Evolutionary conservation across 92 coral and sea anemone genomes (phyloP), one percentile per base, ranked within the genome.

Genomic region (Paragorgia papillata): DNA sequence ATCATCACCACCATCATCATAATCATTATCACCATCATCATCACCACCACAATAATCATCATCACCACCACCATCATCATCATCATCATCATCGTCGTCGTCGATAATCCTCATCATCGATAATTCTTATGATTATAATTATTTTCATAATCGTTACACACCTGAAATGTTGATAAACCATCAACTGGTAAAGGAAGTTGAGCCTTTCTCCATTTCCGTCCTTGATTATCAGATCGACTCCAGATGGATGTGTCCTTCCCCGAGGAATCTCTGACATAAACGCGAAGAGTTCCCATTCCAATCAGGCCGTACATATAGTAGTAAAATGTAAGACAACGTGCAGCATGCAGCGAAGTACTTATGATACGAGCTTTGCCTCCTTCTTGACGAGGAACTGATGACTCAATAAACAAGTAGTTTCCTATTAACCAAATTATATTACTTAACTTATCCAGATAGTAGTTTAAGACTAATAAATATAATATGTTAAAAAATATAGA

Each of bases 271-370:
- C 57, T 55, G 22, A 75, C 69, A 39, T 83, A 75, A 6, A 83
- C 87, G 26, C 73, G 68, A 10, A 83, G 77, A 27, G 56, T 66
- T 0, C 87, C 87, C 87, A 83, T 83, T 14, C 78, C 87, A 41
- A 66, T 21, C 28, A 76, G 17, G 30, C 82, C 87, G 57, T 75
- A 83, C 87, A 71, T 74, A 58, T 75, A 67, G 26, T 75, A 83
- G 74, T 34, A 66, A 75, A 83, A 83, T 25, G 8, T 64, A 22
- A 83, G 56, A 53, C 87, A 83, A 51, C 28, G 73, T 8, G 35
- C 22, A 56, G 66, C 82, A n/a, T 33, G 14, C 65, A 82, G 66
- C 54, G 59, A 48, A 55, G 82, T 80, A 25, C 82, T 82, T 8
- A 74, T 35, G 3, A 82, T 24, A 15, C 81, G 82, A 41, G 86